Percentiles rank a stretch among this genome's conserved stretches.
Evolutionary conservation across 2,797 vertebrate species (phyloP).

Genomic region (Enteromius trimaculatus): DNA sequence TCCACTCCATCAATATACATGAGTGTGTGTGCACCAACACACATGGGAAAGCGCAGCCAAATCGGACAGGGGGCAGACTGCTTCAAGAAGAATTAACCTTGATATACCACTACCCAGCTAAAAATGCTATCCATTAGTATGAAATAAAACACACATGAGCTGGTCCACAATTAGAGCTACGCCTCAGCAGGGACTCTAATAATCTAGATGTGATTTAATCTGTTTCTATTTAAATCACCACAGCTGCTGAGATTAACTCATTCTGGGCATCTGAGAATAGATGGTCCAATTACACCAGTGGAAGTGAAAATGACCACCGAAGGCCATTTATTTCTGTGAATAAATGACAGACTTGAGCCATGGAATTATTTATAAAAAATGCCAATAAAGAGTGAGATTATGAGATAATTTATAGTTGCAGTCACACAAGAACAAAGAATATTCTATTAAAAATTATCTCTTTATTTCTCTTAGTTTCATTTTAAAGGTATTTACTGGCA

Average conservation of each 20-base stretch:
- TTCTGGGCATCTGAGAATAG: slow-evolving; percentile 66
- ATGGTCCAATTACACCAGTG: slow-evolving; percentile 71
- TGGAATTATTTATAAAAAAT: not conserved
- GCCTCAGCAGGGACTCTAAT: slow-evolving; percentile 57
- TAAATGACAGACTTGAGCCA: not conserved
- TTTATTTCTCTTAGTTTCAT: not conserved
- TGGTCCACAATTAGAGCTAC: slow-evolving; percentile 68
- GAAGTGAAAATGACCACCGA: slow-evolving; percentile 63
- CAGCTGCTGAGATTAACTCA: slow-evolving; percentile 71
- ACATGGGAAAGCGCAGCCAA: slow-evolving; percentile 37
- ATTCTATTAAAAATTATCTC: not conserved
- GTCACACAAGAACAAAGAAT: not conserved
- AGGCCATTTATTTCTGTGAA: not conserved
- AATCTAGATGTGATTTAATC: slow-evolving; percentile 72
- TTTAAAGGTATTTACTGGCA: not conserved
- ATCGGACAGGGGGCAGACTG: slow-evolving; percentile 14
- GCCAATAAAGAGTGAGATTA: not conserved
- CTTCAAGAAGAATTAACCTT: slow-evolving; percentile 34
- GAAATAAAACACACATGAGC: slow-evolving; percentile 65
- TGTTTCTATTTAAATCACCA: slow-evolving; percentile 71
- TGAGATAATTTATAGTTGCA: not conserved
- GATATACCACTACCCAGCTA: slow-evolving; percentile 33
- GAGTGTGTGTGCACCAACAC: slow-evolving; percentile 16
- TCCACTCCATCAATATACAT: slow-evolving; percentile 77
- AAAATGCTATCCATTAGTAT: slow-evolving; percentile 58